These are phyloP conservation scores for Microchirus variegatus DNA, from an alignment of 2,797 vertebrate species.

Conservation along the genomic window DNA sequence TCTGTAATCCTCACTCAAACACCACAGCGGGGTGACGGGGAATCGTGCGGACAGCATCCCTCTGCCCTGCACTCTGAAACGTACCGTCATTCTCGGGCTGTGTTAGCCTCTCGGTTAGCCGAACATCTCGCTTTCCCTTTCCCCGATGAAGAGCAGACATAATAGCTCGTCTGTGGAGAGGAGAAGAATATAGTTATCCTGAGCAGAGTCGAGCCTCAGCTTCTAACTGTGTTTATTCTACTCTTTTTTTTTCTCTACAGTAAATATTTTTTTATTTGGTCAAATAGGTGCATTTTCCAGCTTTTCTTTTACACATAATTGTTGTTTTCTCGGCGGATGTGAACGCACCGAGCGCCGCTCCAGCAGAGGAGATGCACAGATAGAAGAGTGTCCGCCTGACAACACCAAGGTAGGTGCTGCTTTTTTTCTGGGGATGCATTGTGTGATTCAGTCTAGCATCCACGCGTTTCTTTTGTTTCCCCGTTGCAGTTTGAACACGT, in stretches of 20 bases:
- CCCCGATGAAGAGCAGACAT: constrained; percentile 52
- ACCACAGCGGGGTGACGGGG: constrained; percentile 52
- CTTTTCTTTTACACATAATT: neutral
- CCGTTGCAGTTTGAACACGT: constrained; percentile 30
- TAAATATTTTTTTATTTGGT: neutral
- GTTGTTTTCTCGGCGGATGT: constrained; percentile 7
- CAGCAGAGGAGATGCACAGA: constrained; percentile 51
- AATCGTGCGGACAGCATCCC: constrained; percentile 30
- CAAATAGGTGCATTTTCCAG: neutral
- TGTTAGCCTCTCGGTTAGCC: constrained; percentile 35
- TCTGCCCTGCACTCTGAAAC: constrained; percentile 24
- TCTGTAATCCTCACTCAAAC: constrained; percentile 56
- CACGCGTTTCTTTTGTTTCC: constrained; percentile 47
- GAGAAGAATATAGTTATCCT: constrained; percentile 53
- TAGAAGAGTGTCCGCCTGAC: constrained; percentile 47
- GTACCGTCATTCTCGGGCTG: constrained; percentile 3
- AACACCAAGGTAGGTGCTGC: constrained; percentile 67
- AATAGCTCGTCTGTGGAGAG: constrained; percentile 50
- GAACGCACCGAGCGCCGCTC: constrained; percentile 26
- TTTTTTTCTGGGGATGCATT: constrained; percentile 46
- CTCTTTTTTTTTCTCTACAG: neutral
- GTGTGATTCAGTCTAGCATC: constrained; percentile 34
- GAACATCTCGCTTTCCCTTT: constrained; percentile 28
- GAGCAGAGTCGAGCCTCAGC: constrained; percentile 40
- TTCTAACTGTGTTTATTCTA: constrained; percentile 13